These are phyloP conservation scores for Clusia tigrina DNA, from an alignment of 2,888 invertebrate species.

Conservation along the genomic window DNA sequence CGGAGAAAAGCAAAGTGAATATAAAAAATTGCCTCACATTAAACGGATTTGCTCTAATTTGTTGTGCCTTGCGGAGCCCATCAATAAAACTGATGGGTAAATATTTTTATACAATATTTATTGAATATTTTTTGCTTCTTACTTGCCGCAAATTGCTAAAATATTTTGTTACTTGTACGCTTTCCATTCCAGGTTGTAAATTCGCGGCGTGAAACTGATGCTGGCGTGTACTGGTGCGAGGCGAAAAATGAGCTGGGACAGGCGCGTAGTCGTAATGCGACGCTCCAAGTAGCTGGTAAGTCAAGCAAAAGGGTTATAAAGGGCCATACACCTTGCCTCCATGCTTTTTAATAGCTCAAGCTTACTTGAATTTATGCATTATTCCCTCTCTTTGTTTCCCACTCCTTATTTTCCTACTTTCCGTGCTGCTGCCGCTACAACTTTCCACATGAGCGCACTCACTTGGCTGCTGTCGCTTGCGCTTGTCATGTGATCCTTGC, in stretches of 20 bases:
- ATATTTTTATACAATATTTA: no score
- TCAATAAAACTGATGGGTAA: conserved; percentile 35
- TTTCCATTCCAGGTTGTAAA: conserved; percentile 70
- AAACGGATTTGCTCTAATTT: conserved; percentile 37
- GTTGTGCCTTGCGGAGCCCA: conserved; percentile 33
- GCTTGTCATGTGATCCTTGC: conserved; percentile 33
- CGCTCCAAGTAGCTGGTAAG: conserved; percentile 85
- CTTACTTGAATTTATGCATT: conserved; percentile 37
- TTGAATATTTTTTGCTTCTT: conserved; percentile 18
- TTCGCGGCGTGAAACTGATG: conserved; percentile 78
- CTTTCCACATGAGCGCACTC: conserved; percentile 53
- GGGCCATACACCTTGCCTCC: background rate
- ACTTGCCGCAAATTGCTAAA: conserved; percentile 4
- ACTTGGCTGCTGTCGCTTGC: conserved; percentile 53
- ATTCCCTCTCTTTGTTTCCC: conserved; percentile 34
- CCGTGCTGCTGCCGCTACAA: conserved; percentile 15
- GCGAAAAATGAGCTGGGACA: conserved; percentile 84
- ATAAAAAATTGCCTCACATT: conserved; percentile 35
- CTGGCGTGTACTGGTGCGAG: conserved; percentile 89
- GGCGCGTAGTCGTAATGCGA: conserved; percentile 83
- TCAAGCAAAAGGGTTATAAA: background rate
- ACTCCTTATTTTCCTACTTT: conserved; percentile 46
- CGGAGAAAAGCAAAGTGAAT: background rate
- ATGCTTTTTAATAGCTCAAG: conserved; percentile 24
- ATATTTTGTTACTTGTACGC: conserved; percentile 23